Evolutionary conservation across 2,888 invertebrate species (phyloP).

Genomic region (Folsomia candida): DNA sequence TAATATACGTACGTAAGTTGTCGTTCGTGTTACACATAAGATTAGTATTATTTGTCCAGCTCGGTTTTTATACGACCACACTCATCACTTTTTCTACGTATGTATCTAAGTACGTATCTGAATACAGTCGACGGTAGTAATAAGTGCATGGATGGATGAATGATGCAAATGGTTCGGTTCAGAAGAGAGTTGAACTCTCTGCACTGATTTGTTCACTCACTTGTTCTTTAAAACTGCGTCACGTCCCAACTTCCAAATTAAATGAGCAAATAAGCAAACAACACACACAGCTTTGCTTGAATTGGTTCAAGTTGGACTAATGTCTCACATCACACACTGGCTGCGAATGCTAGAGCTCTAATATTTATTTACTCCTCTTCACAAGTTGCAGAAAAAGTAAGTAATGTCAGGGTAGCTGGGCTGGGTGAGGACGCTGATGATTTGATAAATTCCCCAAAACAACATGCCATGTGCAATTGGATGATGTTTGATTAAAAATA

Average conservation of each 20-base stretch:
- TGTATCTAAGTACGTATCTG: no score
- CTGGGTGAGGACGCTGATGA: not conserved
- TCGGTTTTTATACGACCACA: no score
- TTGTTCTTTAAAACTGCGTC: slow-evolving; percentile 2
- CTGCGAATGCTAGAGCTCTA: not conserved
- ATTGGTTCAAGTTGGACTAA: not conserved
- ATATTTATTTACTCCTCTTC: not conserved
- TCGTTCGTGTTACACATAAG: no score
- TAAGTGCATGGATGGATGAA: no score
- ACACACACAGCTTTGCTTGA: not conserved
- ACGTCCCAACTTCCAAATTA: slow-evolving; percentile 1
- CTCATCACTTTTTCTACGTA: no score
- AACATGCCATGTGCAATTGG: not conserved
- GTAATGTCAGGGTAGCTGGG: not conserved
- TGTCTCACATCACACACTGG: not conserved
- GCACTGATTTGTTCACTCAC: not conserved
- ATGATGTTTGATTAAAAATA: not conserved
- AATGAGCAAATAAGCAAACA: not conserved
- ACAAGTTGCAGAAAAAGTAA: not conserved
- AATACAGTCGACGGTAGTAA: no score
- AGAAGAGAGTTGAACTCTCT: not conserved
- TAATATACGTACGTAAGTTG: no score
- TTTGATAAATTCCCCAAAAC: not conserved
- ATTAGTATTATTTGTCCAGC: no score
- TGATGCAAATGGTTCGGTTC: not conserved